Conservation (phyloP, 2,113 vertebrate species). For the Neolamprologus modestus region DNA sequence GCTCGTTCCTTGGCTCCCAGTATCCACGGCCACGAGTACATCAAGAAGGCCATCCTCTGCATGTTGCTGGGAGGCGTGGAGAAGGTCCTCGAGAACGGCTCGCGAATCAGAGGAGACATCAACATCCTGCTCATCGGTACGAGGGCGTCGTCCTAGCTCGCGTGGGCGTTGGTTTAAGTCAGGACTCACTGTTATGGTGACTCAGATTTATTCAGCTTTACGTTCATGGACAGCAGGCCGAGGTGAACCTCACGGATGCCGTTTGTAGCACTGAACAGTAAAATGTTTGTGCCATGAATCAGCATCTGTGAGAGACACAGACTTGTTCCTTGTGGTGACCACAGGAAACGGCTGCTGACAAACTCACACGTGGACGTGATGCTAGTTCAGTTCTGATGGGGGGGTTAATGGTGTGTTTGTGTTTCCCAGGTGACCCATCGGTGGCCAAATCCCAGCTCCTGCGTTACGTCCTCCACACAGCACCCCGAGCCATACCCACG, state of each 20-base stretch:
- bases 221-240: not conserved
- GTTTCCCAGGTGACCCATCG: conserved; percentile 84
- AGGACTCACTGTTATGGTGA: not conserved
- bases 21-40: conserved; percentile 93
- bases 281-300: not conserved
- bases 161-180: not conserved
- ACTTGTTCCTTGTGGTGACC: not conserved
- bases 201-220: not conserved
- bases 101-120: conserved; percentile 93
- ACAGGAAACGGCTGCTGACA: fast-evolving
- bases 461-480: conserved; percentile 87
- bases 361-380: fast-evolving
- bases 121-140: conserved; percentile 94
- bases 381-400: not conserved
- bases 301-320: not conserved
- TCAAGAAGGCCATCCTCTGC: conserved; percentile 97
- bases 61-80: conserved; percentile 93
- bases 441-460: conserved; percentile 97
- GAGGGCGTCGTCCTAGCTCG: not conserved
- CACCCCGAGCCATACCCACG: conserved; percentile 89
- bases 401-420: not conserved
- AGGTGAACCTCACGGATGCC: not conserved
- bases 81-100: conserved; percentile 90
- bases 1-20: conserved; percentile 88
- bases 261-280: not conserved